Evolutionary conservation across 2,888 invertebrate species (phyloP), one percentile per base, ranked within the genome.

Genomic region (Celastrina argiolus): DNA sequence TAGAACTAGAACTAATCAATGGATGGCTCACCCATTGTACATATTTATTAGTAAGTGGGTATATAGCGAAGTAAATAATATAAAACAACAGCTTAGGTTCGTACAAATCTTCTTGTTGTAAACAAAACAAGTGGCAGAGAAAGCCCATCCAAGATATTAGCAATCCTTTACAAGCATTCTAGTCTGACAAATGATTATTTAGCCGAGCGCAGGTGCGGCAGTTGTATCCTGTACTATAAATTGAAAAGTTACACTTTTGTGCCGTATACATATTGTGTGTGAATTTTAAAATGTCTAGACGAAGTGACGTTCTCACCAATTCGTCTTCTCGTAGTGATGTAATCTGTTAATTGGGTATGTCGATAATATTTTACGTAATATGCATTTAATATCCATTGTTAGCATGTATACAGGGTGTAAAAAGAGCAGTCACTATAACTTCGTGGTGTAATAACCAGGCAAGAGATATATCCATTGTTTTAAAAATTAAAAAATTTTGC

Each of bases 171-270:
- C 81, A 85, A 86, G 80, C 84, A 82, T 83, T 81, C 81, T 78
- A 76, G 81, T 79, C 79, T 87, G 86, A 88, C 86, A 88, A 87
- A 88, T 87, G 87, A 87, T 85, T 84, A 83, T 86, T 88, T 81
- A 84, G 81, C 82, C 77, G 75, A 81, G 72, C 79, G 81, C 88
- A 87, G 88, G 87, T 88, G 88, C 59, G 66, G 66, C 67, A 69
- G 64, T 69, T 68, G 69, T 70, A 70, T 68, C 69, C 69, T 68
- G 66, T 68, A 67, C 70, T 69, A 72, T 72, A 68, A 68, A 71
- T 71, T 70, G 71, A 68, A 67, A 70, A 64, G 65, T 71, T 71
- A 67, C 67, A 69, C 66, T 64, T 56, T 67, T 65, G 56, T 65
- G 64, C 56, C 63, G 59, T 71, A 59, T 67, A 65, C 66, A 68